These are phyloP conservation scores for Manis crassicaudata DNA, from an alignment of 2,797 vertebrate species.

Conservation along the genomic window DNA sequence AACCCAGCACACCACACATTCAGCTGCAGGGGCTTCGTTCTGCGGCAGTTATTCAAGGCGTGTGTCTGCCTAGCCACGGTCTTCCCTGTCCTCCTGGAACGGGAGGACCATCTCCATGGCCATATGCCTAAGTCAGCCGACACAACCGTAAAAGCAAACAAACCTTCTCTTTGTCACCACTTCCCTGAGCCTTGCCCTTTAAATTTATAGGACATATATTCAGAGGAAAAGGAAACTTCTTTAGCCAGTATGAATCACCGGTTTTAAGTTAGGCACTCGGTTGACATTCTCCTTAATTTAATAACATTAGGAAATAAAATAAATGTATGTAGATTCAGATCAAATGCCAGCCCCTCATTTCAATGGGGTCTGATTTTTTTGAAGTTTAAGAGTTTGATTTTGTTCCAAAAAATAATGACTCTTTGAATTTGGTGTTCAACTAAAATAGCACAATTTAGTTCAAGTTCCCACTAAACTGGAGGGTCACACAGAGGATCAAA, in stretches of 20 bases:
- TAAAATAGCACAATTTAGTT: background rate
- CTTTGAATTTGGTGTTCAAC: background rate
- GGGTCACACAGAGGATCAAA: background rate
- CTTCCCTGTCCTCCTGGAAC: background rate
- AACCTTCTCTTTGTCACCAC: background rate
- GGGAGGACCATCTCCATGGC: background rate
- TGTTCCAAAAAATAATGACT: background rate
- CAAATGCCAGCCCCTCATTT: background rate
- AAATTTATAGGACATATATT: background rate
- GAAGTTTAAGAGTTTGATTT: slow-evolving; percentile 1
- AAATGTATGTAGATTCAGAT: background rate
- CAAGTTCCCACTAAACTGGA: background rate
- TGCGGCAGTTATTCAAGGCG: background rate
- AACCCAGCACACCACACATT: accelerated
- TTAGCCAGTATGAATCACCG: background rate
- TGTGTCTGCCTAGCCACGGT: background rate
- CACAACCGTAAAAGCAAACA: background rate
- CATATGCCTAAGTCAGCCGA: background rate
- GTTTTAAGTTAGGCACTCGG: background rate
- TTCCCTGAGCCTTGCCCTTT: background rate
- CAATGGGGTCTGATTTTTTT: background rate
- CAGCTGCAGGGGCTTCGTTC: background rate
- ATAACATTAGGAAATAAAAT: background rate
- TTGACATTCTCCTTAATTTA: background rate
- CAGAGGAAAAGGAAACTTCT: background rate